phyloP scores from a whole-genome alignment of 2,888 invertebrate genomes.

The Hymenopus coronatus region DNA sequence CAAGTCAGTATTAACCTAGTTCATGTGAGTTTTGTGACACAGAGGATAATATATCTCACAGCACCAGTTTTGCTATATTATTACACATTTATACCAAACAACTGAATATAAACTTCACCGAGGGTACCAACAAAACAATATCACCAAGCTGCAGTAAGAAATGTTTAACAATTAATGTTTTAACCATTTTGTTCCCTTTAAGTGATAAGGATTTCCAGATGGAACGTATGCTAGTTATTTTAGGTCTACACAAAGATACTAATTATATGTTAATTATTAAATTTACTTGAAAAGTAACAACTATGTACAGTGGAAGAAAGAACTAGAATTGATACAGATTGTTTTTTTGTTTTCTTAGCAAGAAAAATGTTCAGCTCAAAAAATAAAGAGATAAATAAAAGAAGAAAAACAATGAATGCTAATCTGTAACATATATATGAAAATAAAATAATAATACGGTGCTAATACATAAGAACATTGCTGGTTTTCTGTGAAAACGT shows the following conservation, averaged over 20 bases:
- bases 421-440: not conserved
- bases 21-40: no score
- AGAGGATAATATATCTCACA: no score
- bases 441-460: conserved; percentile 17
- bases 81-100: no score
- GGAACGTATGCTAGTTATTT: not conserved
- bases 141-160: not conserved
- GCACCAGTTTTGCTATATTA: no score
- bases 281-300: not conserved
- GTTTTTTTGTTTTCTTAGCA: not conserved
- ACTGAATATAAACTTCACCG: not conserved
- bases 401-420: not conserved
- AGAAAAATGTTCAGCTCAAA: not conserved
- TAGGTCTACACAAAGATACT: not conserved
- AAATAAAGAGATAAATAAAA: not conserved
- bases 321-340: not conserved
- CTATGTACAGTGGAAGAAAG: not conserved
- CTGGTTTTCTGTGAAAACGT: conserved; percentile 33
- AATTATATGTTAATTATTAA: not conserved
- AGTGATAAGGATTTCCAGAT: no score
- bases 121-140: not conserved
- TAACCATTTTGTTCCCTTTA: not conserved
- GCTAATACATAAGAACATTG: conserved; percentile 25
- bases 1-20: no score
- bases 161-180: not conserved